phyloP scores from a whole-genome alignment of 2,888 invertebrate genomes.

The Cheilosia vernalis region DNA sequence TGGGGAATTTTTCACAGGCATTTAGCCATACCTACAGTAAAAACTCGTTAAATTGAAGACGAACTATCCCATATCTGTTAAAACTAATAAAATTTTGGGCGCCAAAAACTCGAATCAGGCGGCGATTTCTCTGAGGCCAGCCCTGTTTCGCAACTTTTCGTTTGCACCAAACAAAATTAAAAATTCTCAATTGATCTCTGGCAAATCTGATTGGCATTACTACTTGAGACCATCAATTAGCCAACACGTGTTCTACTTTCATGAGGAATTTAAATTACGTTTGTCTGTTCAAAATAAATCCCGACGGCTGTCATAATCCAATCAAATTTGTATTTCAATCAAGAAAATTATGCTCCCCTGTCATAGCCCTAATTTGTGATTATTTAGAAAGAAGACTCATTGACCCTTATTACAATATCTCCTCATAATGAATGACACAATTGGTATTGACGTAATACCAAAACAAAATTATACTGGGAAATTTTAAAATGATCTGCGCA shows the following conservation, averaged over 20 bases:
- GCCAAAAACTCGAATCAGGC: too few relatives aligned
- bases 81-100: too few relatives aligned
- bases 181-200: neutral
- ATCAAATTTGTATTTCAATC: slow-evolving; percentile 45
- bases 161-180: neutral
- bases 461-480: slow-evolving; percentile 10
- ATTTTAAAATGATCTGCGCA: slow-evolving; percentile 32
- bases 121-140: too few relatives aligned
- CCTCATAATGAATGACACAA: slow-evolving; percentile 35
- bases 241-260: slow-evolving; percentile 33
- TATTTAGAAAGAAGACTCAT: neutral
- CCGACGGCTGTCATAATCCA: slow-evolving; percentile 53
- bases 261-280: neutral
- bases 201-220: neutral
- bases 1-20: too few relatives aligned
- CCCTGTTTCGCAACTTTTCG: too few relatives aligned
- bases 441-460: slow-evolving; percentile 45
- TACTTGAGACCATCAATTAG: slow-evolving; percentile 54
- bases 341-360: slow-evolving; percentile 22
- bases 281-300: slow-evolving; percentile 28
- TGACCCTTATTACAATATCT: slow-evolving; percentile 54
- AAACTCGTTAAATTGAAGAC: too few relatives aligned
- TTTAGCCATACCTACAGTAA: too few relatives aligned
- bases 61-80: too few relatives aligned
- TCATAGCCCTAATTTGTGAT: neutral